Evolutionary conservation across 2,113 vertebrate genomes (phyloP), one percentile per base, ranked within the genome.

Genomic region (Saccopteryx bilineata): DNA sequence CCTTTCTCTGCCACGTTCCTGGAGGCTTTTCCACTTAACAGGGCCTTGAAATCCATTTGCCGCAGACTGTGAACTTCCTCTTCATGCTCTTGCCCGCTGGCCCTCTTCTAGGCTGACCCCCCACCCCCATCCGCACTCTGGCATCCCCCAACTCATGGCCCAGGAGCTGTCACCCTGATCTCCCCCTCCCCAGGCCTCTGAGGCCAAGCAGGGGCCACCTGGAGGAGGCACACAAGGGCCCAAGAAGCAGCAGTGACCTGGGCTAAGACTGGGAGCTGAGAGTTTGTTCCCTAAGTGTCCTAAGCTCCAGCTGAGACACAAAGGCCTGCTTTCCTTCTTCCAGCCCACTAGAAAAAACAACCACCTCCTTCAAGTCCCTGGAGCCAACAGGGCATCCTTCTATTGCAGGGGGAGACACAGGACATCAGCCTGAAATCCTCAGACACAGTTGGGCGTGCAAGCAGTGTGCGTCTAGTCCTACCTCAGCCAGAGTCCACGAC

Each of bases 11-110:
- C 80, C 80, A 86, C 75, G 90, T 84, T 98, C 97, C 96, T 79
- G 92, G 75, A 97, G 83, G 74, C 87, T 97, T 97, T 97, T 79
- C 97, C 94, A 9, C 92, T 96, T 92, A 48, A 33, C 96, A 95
- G 93, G 95, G 96, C 97, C 96, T 97, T 93, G 93, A 96, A 93
- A 97, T 97, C 96, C 94, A 54, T 96, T 95, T 86, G 86, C 79
- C 23, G 69, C 94, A 46, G 33, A 95, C 75, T 95, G 87, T 91
- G 96, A 85, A 8, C 89, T 96, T 95, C 96, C 96, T 97, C 93
- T 97, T 88, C 21, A 0, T 28, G 65, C 81, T 92, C 75, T 91
- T 97, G 68, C 97, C 84, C 33, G 48, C 93, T 3, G 0, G 88
- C 94, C 96, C 80, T 97, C 95, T 96, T 86, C 69, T 87, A 78